Conservation (phyloP, 2,888 invertebrate genomes). For the Aelia acuminata region DNA sequence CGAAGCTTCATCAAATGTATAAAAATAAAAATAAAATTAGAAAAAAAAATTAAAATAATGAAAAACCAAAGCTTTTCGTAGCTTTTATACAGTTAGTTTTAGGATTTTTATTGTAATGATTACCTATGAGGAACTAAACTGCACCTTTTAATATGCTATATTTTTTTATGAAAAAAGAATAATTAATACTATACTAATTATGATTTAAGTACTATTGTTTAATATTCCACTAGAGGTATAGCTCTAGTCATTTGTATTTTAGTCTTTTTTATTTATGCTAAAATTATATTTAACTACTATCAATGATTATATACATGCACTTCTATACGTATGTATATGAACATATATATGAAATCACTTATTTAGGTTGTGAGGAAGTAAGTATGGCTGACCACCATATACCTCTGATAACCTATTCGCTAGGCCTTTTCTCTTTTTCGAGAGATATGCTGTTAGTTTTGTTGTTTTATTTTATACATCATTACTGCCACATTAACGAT, state of each 20-base stretch:
- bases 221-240: slow-evolving; percentile 48
- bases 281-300: not conserved
- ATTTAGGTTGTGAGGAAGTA: not conserved
- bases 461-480: not conserved
- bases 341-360: not conserved
- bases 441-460: not conserved
- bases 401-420: not conserved
- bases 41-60: slow-evolving; percentile 21
- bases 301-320: not conserved
- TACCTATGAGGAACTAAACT: slow-evolving; percentile 43
- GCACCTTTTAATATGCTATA: slow-evolving; percentile 59
- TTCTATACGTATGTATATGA: not conserved
- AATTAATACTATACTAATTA: slow-evolving; percentile 15
- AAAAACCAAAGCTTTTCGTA: slow-evolving; percentile 50
- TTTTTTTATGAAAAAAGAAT: slow-evolving; percentile 55
- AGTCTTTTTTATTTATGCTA: slow-evolving; percentile 27
- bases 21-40: not conserved
- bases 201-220: slow-evolving; percentile 38
- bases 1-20: not conserved
- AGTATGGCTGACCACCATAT: not conserved
- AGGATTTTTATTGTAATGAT: slow-evolving; percentile 28
- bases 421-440: not conserved
- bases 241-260: slow-evolving; percentile 49
- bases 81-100: slow-evolving; percentile 56
- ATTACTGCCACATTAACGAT: slow-evolving; percentile 56